Percentiles rank a stretch among this genome's conserved stretches.
Evolutionary conservation across 1,140 invertebrate genomes (phyloP).

Genomic region (Drosophila nigrodunni): DNA sequence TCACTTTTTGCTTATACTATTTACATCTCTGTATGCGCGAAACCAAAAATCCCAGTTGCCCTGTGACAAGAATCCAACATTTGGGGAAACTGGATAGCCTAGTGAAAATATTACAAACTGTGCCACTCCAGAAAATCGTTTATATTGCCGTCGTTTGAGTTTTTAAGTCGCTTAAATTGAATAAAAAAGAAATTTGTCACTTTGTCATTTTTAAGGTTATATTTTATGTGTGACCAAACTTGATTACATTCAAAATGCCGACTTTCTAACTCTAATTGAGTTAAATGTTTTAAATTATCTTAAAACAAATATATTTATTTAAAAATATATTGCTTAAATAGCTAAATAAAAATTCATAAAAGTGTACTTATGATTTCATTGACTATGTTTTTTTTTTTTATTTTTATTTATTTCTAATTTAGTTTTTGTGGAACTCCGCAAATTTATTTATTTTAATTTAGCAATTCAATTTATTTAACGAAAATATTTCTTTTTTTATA

Average conservation of each 20-base stretch:
- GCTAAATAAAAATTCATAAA: no score
- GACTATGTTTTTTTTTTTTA: background rate
- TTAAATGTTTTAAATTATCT: background rate
- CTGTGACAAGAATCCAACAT: slow-evolving; percentile 35
- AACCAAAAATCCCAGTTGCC: slow-evolving; percentile 31
- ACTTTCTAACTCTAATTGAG: slow-evolving; percentile 21
- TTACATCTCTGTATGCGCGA: slow-evolving; percentile 59
- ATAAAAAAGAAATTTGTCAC: slow-evolving; percentile 77
- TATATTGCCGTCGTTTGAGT: slow-evolving; percentile 37
- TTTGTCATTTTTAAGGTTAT: slow-evolving; percentile 81
- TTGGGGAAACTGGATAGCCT: slow-evolving; percentile 9
- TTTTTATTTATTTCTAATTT: background rate
- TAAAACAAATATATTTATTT: background rate
- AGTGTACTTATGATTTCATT: background rate
- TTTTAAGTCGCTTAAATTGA: slow-evolving; percentile 63
- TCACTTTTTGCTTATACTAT: slow-evolving; percentile 65
- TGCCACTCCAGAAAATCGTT: slow-evolving; percentile 29
- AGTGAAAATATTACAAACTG: slow-evolving; percentile 1
- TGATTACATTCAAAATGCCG: slow-evolving; percentile 23
- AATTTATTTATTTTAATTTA: background rate
- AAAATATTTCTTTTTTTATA: background rate
- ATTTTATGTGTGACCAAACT: slow-evolving; percentile 61
- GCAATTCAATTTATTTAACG: no score
- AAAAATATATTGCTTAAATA: no score
- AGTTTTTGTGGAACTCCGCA: no score